A percentile compares a stretch with the other conserved stretches of the same genome.
phyloP scores from a whole-genome alignment of 2,888 invertebrate genomes.

The Stenodema calcarata region DNA sequence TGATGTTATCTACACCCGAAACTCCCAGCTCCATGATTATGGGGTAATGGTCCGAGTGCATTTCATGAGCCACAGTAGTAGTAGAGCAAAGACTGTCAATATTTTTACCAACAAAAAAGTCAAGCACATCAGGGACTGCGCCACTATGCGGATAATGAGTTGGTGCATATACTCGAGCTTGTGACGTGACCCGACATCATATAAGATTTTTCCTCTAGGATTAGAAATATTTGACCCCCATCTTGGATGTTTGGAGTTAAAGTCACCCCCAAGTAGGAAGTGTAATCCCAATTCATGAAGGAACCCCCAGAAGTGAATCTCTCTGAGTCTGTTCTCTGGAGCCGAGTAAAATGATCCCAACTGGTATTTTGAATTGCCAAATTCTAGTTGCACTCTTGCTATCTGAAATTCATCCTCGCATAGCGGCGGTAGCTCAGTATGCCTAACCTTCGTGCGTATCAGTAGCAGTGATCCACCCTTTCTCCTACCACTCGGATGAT shows the following conservation, averaged over 20 bases:
- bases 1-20: not conserved
- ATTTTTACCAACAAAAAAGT: too few species aligned
- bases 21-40: not conserved
- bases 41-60: conserved; percentile 4
- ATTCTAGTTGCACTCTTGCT: not conserved
- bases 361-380: not conserved
- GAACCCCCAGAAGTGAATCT: not conserved
- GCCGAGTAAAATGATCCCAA: too few species aligned
- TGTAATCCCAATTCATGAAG: not conserved
- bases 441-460: not conserved
- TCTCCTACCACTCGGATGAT: too few species aligned
- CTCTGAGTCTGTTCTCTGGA: too few species aligned
- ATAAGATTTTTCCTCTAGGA: too few species aligned
- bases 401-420: too few species aligned
- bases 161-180: not conserved
- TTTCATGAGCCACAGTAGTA: not conserved
- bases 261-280: too few species aligned
- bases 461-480: not conserved
- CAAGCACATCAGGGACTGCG: too few species aligned
- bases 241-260: too few species aligned
- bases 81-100: not conserved
- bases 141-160: too few species aligned
- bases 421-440: not conserved
- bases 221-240: too few species aligned
- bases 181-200: not conserved